Percentiles rank a stretch among this genome's conserved stretches.
phyloP scores from a whole-genome alignment of 2,888 invertebrate species.

The Megastigmus dorsalis region DNA sequence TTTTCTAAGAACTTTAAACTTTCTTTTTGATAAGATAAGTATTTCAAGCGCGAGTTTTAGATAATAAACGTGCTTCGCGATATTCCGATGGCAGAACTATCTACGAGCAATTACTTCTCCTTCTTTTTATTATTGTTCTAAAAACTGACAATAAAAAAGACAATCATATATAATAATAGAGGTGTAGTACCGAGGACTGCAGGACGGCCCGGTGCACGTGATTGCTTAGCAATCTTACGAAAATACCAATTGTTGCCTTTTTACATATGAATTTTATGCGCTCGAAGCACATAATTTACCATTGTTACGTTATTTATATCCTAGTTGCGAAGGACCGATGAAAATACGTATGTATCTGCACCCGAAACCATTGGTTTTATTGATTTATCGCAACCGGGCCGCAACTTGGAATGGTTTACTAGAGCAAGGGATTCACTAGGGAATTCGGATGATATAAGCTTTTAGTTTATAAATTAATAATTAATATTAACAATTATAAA shows the following conservation, averaged over 20 bases:
- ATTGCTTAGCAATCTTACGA: not conserved
- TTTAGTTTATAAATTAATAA: too few species aligned
- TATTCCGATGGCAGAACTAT: not conserved
- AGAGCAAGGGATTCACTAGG: too few species aligned
- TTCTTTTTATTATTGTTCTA: not conserved
- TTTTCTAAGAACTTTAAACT: not conserved
- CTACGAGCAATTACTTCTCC: not conserved
- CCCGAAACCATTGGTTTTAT: too few species aligned
- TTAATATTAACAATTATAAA: too few species aligned
- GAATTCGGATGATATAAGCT: too few species aligned
- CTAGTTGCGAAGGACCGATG: not conserved
- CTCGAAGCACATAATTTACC: constrained; percentile 2
- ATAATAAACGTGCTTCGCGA: not conserved
- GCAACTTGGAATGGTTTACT: too few species aligned
- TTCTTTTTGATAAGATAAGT: constrained; percentile 18
- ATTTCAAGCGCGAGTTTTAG: constrained; percentile 14
- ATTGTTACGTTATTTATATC: too few species aligned
- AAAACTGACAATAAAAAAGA: not conserved
- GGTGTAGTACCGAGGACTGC: not conserved
- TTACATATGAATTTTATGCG: not conserved
- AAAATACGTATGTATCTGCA: too few species aligned
- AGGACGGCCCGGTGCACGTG: constrained; percentile 13
- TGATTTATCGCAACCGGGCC: too few species aligned
- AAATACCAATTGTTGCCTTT: constrained; percentile 9
- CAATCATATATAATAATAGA: constrained; percentile 11